A percentile compares a stretch with the other conserved stretches of the same genome.
These are phyloP conservation scores for Spodoptera littoralis DNA, from an alignment of 2,888 invertebrate genomes.

Conservation along the genomic window DNA sequence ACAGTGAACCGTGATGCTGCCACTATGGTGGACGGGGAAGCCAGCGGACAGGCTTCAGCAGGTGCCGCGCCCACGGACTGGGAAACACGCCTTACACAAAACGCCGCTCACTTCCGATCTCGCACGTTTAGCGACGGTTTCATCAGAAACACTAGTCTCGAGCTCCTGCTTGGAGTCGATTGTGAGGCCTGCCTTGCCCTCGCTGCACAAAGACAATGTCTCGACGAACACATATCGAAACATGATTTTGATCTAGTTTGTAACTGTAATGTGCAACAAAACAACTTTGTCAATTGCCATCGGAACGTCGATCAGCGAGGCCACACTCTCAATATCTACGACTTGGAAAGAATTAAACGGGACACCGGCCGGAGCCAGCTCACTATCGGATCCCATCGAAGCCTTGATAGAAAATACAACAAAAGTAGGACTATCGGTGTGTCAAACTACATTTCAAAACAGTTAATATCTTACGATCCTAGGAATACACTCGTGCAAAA, in stretches of 20 bases:
- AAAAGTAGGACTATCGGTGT: conserved; percentile 85
- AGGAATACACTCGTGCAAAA: conserved; percentile 85
- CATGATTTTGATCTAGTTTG: conserved; percentile 84
- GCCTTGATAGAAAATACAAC: conserved; percentile 83
- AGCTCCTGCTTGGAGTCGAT: conserved; percentile 85
- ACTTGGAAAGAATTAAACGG: conserved; percentile 82
- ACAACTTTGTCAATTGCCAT: conserved; percentile 80
- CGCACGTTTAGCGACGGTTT: conserved; percentile 87
- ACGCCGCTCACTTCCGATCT: conserved; percentile 81
- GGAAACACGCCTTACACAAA: conserved; percentile 72
- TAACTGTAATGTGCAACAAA: conserved; percentile 84
- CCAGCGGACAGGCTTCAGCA: conserved; percentile 60
- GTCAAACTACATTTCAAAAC: conserved; percentile 85
- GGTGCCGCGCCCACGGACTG: conserved; percentile 65
- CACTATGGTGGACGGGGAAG: conserved; percentile 84
- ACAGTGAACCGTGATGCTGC: conserved; percentile 86
- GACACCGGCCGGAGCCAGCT: conserved; percentile 77
- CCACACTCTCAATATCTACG: conserved; percentile 83
- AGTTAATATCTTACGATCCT: conserved; percentile 85
- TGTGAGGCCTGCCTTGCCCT: conserved; percentile 86
- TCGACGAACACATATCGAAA: conserved; percentile 80
- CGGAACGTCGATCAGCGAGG: conserved; percentile 78
- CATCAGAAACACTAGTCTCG: conserved; percentile 85
- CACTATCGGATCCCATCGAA: conserved; percentile 80
- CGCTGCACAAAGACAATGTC: conserved; percentile 80